phyloP scores from a whole-genome alignment of 1,140 invertebrate species.

The Brachionus koreanus region DNA sequence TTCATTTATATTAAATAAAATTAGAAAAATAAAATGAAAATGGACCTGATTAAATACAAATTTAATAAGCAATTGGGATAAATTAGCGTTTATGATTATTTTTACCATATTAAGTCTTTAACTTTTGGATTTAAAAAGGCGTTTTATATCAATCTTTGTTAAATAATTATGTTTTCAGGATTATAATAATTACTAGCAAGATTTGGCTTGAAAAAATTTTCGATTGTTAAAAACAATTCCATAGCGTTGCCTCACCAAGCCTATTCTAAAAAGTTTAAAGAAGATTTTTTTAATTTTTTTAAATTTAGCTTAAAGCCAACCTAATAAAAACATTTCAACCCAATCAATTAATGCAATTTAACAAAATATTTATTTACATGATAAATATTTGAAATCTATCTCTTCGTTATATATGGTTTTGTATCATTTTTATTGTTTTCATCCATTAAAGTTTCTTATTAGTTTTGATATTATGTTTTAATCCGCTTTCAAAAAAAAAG shows the following conservation, averaged over 20 bases:
- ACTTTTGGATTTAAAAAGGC: neutral
- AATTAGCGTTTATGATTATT: neutral
- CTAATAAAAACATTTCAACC: constrained; percentile 9
- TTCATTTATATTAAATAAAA: too few relatives aligned
- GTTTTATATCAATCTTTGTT: constrained; percentile 27
- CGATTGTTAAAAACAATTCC: neutral
- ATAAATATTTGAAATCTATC: constrained; percentile 10
- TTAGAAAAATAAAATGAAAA: too few relatives aligned
- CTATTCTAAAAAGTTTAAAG: neutral
- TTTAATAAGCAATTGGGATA: too few relatives aligned
- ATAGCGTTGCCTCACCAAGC: neutral
- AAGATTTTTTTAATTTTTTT: neutral
- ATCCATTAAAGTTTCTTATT: constrained; percentile 14
- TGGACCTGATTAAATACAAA: too few relatives aligned
- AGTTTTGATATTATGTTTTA: neutral
- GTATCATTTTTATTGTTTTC: neutral
- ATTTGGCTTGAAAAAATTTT: neutral
- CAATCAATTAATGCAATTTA: constrained; percentile 20
- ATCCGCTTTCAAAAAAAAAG: neutral
- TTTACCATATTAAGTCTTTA: neutral
- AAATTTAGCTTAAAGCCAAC: neutral
- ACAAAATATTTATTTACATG: constrained; percentile 12
- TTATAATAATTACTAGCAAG: constrained; percentile 26
- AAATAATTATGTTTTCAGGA: constrained; percentile 13
- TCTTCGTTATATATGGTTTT: neutral